phyloP scores from a whole-genome alignment of 2,113 vertebrate genomes.

The Anolis sagrei region DNA sequence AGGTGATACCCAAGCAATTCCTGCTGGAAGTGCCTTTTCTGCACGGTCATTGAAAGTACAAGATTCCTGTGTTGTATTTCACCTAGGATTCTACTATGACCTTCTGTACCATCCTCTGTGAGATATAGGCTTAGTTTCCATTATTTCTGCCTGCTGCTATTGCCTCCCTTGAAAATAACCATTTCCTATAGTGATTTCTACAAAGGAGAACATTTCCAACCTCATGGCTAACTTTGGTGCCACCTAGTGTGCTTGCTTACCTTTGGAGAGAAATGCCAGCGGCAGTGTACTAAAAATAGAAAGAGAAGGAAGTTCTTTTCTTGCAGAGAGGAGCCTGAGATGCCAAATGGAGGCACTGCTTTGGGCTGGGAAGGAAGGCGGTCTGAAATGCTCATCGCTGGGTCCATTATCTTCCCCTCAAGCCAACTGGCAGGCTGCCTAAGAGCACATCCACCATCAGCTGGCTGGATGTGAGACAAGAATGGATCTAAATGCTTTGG shows the following conservation, averaged over 20 bases:
- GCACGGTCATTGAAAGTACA: too few species aligned
- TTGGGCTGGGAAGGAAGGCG: neutral
- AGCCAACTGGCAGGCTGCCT: neutral
- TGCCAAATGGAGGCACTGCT: neutral
- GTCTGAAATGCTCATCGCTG: neutral
- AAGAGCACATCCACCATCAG: neutral
- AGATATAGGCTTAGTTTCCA: neutral
- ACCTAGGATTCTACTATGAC: neutral
- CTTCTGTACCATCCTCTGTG: too few species aligned
- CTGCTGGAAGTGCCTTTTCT: too few species aligned
- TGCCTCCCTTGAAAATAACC: neutral
- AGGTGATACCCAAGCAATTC: too few species aligned
- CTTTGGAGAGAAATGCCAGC: neutral
- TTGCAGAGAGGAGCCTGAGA: neutral
- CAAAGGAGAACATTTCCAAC: neutral
- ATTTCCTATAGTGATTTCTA: neutral
- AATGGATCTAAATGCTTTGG: neutral
- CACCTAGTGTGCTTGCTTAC: constrained; percentile 6
- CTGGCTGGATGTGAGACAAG: neutral
- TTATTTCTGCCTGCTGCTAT: too few species aligned
- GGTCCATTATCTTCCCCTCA: neutral
- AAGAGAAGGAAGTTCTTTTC: neutral
- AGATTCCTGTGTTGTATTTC: too few species aligned
- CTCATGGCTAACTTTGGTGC: constrained; percentile 22
- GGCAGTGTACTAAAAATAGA: neutral